A percentile compares a stretch with the other conserved stretches of the same genome.
phyloP scores from a whole-genome alignment of 2,797 vertebrate species.

The Staurois parvus region DNA sequence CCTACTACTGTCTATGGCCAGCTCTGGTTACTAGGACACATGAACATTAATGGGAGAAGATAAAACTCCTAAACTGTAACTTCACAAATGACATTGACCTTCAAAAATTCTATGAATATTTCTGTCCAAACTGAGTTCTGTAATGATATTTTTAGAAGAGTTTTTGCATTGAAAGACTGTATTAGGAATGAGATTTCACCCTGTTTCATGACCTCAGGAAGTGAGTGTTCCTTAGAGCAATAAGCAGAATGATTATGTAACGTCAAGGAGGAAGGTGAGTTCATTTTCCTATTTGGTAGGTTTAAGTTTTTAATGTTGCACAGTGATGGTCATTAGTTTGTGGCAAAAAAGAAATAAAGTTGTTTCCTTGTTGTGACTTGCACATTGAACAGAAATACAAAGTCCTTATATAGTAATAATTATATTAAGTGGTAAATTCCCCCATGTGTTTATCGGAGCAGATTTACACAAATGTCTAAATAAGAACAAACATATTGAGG shows the following conservation, averaged over 20 bases:
- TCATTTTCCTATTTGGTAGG: not conserved
- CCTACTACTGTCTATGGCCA: too few species aligned
- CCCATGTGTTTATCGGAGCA: constrained; percentile 9
- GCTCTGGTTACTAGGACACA: too few species aligned
- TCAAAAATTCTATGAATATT: too few species aligned
- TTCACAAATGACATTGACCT: too few species aligned
- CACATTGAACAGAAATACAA: not conserved
- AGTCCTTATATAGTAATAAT: constrained; percentile 27
- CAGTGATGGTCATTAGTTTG: too few species aligned
- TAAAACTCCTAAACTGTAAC: too few species aligned
- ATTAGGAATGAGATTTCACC: too few species aligned
- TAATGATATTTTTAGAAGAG: too few species aligned
- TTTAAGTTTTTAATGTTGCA: not conserved
- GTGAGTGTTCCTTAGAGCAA: not conserved
- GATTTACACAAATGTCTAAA: constrained; percentile 24
- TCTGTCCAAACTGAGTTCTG: too few species aligned
- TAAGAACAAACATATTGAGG: not conserved
- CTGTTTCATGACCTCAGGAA: too few species aligned
- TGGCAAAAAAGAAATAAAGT: not conserved
- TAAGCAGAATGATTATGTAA: not conserved
- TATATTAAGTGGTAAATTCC: constrained; percentile 4
- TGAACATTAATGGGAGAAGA: too few species aligned
- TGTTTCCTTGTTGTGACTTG: constrained; percentile 4
- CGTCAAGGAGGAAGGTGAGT: not conserved
- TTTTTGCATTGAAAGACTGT: too few species aligned